Conservation (phyloP, 2,888 invertebrate genomes). For the Tenthredo amoena region DNA sequence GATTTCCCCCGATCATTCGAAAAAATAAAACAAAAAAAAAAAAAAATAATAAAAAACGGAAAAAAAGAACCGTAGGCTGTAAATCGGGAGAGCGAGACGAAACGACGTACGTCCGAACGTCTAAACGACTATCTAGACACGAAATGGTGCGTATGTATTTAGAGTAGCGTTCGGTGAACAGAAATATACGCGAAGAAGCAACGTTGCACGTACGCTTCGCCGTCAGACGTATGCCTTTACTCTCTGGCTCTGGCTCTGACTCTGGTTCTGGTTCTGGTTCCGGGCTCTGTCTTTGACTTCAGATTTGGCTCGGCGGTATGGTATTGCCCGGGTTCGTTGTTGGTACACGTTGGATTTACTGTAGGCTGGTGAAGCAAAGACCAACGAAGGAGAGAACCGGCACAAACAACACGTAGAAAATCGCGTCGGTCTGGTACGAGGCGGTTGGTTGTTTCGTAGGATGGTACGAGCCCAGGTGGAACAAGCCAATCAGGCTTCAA, state of each 20-base stretch:
- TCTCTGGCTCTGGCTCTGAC: background rate
- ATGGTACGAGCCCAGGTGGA: conserved; percentile 67
- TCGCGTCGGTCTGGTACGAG: conserved; percentile 17
- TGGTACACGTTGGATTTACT: background rate
- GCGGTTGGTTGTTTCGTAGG: conserved; percentile 63
- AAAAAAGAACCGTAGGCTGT: background rate
- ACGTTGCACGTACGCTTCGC: background rate
- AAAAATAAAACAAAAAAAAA: background rate
- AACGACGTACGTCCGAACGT: background rate
- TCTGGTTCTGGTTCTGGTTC: background rate
- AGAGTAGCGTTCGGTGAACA: conserved; percentile 18
- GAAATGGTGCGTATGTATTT: conserved; percentile 3
- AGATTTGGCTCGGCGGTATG: background rate
- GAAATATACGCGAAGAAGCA: conserved; percentile 26
- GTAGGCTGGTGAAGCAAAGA: background rate
- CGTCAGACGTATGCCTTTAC: background rate
- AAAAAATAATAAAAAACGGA: background rate
- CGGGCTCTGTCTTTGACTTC: background rate
- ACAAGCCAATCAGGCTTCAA: conserved; percentile 76
- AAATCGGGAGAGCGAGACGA: conserved; percentile 10
- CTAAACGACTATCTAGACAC: conserved; percentile 1
- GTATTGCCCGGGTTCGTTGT: background rate
- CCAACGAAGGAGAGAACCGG: conserved; percentile 13
- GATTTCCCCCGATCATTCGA: background rate
- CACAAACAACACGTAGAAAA: conserved; percentile 42